Percentiles rank a stretch among this genome's conserved stretches.
Conservation (phyloP, 2,888 invertebrate species). For the Ormia ochracea region DNA sequence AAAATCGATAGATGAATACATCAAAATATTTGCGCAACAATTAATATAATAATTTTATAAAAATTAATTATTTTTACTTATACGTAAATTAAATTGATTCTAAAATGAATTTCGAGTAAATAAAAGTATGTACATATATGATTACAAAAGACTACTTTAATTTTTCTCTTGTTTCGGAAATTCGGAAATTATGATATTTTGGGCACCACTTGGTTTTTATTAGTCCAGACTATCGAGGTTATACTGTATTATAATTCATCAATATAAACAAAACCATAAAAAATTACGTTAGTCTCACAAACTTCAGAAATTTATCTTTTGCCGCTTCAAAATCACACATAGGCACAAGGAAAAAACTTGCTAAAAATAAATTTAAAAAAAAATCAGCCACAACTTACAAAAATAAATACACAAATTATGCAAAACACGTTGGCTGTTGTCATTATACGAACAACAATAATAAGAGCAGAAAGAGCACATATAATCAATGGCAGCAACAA, state of each 20-base stretch:
- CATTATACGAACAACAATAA: slow-evolving; percentile 11
- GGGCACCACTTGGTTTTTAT: no score
- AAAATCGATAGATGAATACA: no score
- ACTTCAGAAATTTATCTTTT: slow-evolving; percentile 46
- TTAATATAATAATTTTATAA: no score
- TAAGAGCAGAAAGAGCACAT: neutral
- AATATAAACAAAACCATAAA: slow-evolving; percentile 11
- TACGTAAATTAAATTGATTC: no score
- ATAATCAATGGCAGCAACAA: neutral
- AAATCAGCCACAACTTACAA: slow-evolving; percentile 4
- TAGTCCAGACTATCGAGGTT: no score
- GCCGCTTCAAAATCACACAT: slow-evolving; percentile 36
- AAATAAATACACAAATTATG: slow-evolving; percentile 34
- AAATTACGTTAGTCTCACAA: slow-evolving; percentile 55
- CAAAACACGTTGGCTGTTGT: slow-evolving; percentile 49
- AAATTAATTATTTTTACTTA: no score
- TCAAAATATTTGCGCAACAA: no score
- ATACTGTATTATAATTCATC: slow-evolving; percentile 24
- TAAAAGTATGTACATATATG: no score
- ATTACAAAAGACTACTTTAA: no score
- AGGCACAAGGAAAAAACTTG: neutral
- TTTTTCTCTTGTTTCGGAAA: no score
- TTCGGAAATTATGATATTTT: no score
- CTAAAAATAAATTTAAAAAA: neutral
- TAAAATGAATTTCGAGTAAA: no score